Evolutionary conservation across 2,888 invertebrate species (phyloP), one percentile per base, ranked within the genome.

Genomic region (Melinopterus prodromus): DNA sequence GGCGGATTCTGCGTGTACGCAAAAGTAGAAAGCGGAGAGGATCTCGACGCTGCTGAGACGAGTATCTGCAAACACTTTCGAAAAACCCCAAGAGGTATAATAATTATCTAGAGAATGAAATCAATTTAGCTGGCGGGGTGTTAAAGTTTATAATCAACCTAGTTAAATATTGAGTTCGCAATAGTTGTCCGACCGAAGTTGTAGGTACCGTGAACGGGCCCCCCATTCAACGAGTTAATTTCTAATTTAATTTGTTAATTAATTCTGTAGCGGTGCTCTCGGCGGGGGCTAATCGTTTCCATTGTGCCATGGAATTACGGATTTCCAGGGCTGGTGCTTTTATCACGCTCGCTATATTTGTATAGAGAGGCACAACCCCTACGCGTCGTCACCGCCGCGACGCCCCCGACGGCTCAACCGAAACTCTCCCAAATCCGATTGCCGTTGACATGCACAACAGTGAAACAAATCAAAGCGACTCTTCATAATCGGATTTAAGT

Each of bases 161-260:
- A 81, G 81, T 81, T 81, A 81, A 81, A 81, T 81, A 81, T 81
- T 79, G 81, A 81, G 79, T 79, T 81, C 79, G 76, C 79, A 81
- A 81, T 81, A 81, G 81, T 79, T 79, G 79, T 79, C 78, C 72
- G 70, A 76, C 78, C 72, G 70, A 76, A 79, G 79, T 81, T 81
- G 77, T 74, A 77, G 76, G 71, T 71, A 35, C 71, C 26, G 71
- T 14, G 15, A 16, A 16, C 35, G 35, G 71, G 81, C 80, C 81
- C 84, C 86, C 87, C 84, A 88, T 88, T 87, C 88, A 89, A 90
- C 89, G 86, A 90, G 90, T 90, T 90, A 90, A 90, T 90, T 90
- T 90, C 90, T 90, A 90, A 90, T 90, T 90, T 89, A 90, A 90
- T 90, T 90, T 89, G 90, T 90, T 90, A 90, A 90, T 90, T 90